These are phyloP conservation scores for Trissolcus japonicus DNA, from an alignment of 2,888 invertebrate genomes.

Conservation along the genomic window DNA sequence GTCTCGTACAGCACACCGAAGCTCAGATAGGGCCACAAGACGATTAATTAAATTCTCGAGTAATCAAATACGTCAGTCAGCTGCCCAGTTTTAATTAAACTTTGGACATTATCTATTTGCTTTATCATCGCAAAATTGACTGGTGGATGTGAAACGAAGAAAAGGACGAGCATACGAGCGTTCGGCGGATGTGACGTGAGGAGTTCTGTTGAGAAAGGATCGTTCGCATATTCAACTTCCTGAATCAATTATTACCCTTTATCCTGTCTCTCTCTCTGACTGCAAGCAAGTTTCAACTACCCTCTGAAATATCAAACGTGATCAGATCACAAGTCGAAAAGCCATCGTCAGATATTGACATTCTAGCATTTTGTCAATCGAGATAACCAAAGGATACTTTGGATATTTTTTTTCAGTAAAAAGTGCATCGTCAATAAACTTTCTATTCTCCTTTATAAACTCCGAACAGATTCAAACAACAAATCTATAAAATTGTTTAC, in stretches of 20 bases:
- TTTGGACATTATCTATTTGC: constrained; percentile 77
- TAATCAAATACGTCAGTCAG: constrained; percentile 76
- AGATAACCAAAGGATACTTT: constrained; percentile 18
- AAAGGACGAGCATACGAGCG: constrained; percentile 56
- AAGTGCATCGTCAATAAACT: constrained; percentile 24
- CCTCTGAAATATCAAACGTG: constrained; percentile 55
- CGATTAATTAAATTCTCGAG: constrained; percentile 77
- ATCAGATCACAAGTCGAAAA: constrained; percentile 53
- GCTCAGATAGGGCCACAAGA: constrained; percentile 65
- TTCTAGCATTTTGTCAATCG: constrained; percentile 35
- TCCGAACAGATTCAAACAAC: constrained; percentile 15
- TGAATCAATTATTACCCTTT: constrained; percentile 59
- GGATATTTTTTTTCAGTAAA: constrained; percentile 17
- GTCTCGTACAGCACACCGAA: constrained; percentile 40
- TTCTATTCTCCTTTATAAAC: constrained; percentile 31
- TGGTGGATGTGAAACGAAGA: constrained; percentile 63
- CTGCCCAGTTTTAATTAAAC: constrained; percentile 76
- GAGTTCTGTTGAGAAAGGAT: constrained; percentile 64
- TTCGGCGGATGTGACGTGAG: constrained; percentile 59
- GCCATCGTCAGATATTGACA: constrained; percentile 49
- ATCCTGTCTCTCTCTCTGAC: constrained; percentile 50
- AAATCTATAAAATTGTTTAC: constrained; percentile 32
- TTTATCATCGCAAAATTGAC: constrained; percentile 74
- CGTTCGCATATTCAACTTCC: constrained; percentile 59
- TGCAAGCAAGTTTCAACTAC: constrained; percentile 37